phyloP scores from a whole-genome alignment of 2,113 vertebrate genomes.

The Hippocampus mohnikei region DNA sequence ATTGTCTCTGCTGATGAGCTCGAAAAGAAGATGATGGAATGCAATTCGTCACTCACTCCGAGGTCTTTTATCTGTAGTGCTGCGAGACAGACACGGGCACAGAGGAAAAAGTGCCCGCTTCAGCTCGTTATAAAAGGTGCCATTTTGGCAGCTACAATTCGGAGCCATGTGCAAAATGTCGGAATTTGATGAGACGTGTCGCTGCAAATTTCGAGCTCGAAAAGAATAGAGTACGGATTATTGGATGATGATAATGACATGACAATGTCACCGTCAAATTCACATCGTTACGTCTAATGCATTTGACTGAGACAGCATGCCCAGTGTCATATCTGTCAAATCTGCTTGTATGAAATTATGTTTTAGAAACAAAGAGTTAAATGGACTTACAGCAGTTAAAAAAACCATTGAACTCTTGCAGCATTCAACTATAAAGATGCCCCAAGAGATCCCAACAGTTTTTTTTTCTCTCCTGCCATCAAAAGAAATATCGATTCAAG shows the following conservation, averaged over 20 bases:
- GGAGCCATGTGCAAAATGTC: conserved; percentile 5
- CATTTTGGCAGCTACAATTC: conserved; percentile 52
- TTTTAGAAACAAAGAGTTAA: not conserved
- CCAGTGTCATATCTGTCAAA: not conserved
- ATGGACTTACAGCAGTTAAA: too few relatives aligned
- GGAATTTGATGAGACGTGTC: conserved; percentile 9
- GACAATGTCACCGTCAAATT: not conserved
- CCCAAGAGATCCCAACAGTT: too few relatives aligned
- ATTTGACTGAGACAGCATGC: not conserved
- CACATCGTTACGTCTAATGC: not conserved
- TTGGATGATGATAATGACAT: not conserved
- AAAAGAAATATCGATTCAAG: not conserved
- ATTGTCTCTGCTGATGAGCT: conserved; percentile 36
- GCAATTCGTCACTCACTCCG: conserved; percentile 48
- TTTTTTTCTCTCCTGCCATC: not conserved
- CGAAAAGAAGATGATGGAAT: conserved; percentile 43
- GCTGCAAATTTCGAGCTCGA: conserved; percentile 5
- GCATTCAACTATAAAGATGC: too few relatives aligned
- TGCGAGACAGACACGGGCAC: conserved; percentile 24
- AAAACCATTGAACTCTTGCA: too few relatives aligned
- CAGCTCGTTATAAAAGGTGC: conserved; percentile 13
- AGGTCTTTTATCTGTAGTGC: conserved; percentile 31
- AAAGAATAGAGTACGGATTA: conserved; percentile 9
- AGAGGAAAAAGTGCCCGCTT: conserved; percentile 32
- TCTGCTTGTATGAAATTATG: not conserved